A percentile compares a stretch with the other conserved stretches of the same genome.
phyloP scores from a whole-genome alignment of 2,113 vertebrate species.

The Pterocles orientalis region DNA sequence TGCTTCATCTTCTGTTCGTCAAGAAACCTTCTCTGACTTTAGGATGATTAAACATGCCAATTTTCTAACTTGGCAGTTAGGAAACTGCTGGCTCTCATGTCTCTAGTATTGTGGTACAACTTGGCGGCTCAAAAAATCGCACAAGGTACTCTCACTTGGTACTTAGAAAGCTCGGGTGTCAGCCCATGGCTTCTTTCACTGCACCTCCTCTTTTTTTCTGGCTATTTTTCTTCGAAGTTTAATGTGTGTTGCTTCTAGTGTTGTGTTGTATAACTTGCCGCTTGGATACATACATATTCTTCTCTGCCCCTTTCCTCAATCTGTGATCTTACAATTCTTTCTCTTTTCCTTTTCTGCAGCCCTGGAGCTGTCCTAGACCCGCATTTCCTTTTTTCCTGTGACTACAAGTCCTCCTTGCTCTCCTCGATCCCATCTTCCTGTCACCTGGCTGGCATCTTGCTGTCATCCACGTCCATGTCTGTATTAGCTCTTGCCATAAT shows the following conservation, averaged over 20 bases:
- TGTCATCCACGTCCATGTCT: not conserved
- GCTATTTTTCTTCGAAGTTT: not conserved
- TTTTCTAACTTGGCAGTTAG: not conserved
- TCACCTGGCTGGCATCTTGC: not conserved
- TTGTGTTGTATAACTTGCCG: not conserved
- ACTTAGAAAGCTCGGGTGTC: not conserved
- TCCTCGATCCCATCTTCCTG: not conserved
- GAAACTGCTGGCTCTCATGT: not conserved
- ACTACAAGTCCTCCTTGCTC: not conserved
- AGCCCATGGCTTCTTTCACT: not conserved
- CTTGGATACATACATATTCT: not conserved
- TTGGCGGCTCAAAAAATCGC: not conserved
- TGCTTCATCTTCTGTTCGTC: not conserved
- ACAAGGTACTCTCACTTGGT: not conserved
- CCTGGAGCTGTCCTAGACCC: not conserved
- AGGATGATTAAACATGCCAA: accelerated
- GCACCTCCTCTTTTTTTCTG: not conserved
- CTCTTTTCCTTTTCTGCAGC: not conserved
- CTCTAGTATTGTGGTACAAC: not conserved
- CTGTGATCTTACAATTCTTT: not conserved
- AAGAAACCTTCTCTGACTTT: not conserved
- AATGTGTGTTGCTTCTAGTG: not conserved
- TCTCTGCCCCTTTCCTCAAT: not conserved
- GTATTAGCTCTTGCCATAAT: not conserved
- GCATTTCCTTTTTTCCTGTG: not conserved